These are phyloP conservation scores for Osedax frankpressi DNA, from an alignment of 2,888 invertebrate genomes.

Conservation along the genomic window DNA sequence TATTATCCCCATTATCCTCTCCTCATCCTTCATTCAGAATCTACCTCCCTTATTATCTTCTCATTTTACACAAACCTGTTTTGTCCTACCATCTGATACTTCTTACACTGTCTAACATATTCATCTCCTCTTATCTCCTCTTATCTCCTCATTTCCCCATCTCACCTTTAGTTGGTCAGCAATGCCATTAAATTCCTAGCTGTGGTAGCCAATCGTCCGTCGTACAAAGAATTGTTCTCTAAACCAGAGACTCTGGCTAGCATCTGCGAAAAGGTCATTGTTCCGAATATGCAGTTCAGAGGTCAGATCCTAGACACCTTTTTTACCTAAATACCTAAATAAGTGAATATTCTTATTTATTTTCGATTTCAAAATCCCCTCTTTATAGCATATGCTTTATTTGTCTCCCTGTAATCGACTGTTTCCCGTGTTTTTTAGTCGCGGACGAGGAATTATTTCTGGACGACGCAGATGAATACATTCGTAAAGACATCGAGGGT, in stretches of 20 bases:
- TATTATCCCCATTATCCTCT: too few relatives aligned
- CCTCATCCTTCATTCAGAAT: too few relatives aligned
- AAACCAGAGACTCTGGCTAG: slow-evolving; percentile 70
- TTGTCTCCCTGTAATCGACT: too few relatives aligned
- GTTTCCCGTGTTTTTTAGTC: slow-evolving; percentile 20
- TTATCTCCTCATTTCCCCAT: too few relatives aligned
- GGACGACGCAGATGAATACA: slow-evolving; percentile 82
- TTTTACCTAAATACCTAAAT: not conserved
- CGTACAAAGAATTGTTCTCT: slow-evolving; percentile 76
- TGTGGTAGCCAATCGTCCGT: slow-evolving; percentile 77
- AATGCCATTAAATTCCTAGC: slow-evolving; percentile 88
- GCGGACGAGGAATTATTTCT: slow-evolving; percentile 89
- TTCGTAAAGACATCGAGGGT: slow-evolving; percentile 77
- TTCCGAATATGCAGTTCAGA: slow-evolving; percentile 93
- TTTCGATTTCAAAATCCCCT: not conserved
- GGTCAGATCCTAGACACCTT: slow-evolving; percentile 49
- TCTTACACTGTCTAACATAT: too few relatives aligned
- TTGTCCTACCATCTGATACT: too few relatives aligned
- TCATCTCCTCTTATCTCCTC: too few relatives aligned
- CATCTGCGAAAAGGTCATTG: slow-evolving; percentile 94
- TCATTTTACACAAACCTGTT: too few relatives aligned
- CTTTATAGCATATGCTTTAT: not conserved
- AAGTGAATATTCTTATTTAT: not conserved
- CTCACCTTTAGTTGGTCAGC: slow-evolving; percentile 65
- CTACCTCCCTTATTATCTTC: too few relatives aligned